phyloP scores from a whole-genome alignment of 2,113 vertebrate species.

The Arizona elegans region DNA sequence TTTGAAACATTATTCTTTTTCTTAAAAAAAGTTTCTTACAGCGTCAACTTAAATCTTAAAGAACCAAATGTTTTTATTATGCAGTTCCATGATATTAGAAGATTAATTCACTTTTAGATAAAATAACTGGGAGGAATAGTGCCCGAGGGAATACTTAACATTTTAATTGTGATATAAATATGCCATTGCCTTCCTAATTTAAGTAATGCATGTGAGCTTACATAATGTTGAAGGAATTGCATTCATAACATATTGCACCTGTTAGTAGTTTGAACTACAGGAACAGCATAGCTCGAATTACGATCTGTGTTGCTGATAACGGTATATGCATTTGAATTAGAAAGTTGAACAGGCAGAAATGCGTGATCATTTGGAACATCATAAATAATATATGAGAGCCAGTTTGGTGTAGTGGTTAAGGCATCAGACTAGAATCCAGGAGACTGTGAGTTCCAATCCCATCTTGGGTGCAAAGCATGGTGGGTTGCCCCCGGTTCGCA shows the following conservation, averaged over 20 bases:
- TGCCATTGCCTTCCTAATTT: slow-evolving; percentile 60
- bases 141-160: slow-evolving; percentile 55
- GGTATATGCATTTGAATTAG: slow-evolving; percentile 7
- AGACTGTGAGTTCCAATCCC: background rate
- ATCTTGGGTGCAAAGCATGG: background rate
- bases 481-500: no score
- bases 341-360: background rate
- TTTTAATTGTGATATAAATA: slow-evolving; percentile 71
- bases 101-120: slow-evolving; percentile 54
- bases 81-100: slow-evolving; percentile 15
- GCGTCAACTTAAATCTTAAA: slow-evolving; percentile 23
- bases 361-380: background rate
- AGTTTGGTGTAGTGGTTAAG: background rate
- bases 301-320: slow-evolving; percentile 46
- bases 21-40: slow-evolving; percentile 35
- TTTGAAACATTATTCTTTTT: background rate
- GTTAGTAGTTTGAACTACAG: slow-evolving; percentile 41
- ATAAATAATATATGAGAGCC: background rate
- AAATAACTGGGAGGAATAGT: slow-evolving; percentile 55
- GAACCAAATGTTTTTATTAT: slow-evolving; percentile 37
- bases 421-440: background rate
- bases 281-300: slow-evolving; percentile 9
- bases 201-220: slow-evolving; percentile 49
- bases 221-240: slow-evolving; percentile 36
- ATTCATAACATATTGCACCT: slow-evolving; percentile 46